Conservation (phyloP, 2,113 vertebrate species). For the Phalacrocorax pelagicus region DNA sequence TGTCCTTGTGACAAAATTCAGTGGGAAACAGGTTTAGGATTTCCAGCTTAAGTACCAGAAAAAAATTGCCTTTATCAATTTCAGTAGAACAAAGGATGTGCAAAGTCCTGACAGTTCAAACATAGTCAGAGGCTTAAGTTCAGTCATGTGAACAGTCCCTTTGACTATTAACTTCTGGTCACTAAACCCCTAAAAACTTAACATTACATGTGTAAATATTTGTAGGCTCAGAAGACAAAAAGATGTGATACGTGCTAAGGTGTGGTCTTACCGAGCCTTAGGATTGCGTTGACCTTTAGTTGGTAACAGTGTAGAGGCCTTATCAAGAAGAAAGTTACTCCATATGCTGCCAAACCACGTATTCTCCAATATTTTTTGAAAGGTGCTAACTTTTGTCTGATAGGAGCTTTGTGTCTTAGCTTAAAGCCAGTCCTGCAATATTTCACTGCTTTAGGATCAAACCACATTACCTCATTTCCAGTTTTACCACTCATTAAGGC, state of each 20-base stretch:
- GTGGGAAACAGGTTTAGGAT: background rate
- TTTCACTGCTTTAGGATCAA: background rate
- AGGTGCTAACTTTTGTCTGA: background rate
- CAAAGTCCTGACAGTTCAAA: constrained; percentile 32
- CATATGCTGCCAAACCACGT: background rate
- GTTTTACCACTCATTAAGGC: background rate
- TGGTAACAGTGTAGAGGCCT: background rate
- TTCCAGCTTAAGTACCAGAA: background rate
- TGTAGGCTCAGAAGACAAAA: constrained; percentile 35
- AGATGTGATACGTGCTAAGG: constrained; percentile 38
- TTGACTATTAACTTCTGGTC: constrained; percentile 22
- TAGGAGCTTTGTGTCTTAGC: background rate
- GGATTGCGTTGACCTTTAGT: constrained; percentile 4
- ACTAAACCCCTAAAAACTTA: constrained; percentile 7
- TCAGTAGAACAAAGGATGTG: constrained; percentile 30
- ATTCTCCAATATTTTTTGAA: background rate
- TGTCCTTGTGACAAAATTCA: background rate
- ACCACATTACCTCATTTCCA: background rate
- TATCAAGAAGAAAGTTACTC: background rate
- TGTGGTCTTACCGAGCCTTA: background rate
- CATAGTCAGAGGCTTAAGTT: constrained; percentile 9
- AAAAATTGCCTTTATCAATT: background rate
- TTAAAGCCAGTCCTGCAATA: background rate
- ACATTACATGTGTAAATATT: constrained; percentile 53
- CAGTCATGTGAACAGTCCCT: constrained; percentile 21